These are phyloP conservation scores for Zonitis immaculata DNA, from an alignment of 2,888 invertebrate genomes.

Conservation along the genomic window DNA sequence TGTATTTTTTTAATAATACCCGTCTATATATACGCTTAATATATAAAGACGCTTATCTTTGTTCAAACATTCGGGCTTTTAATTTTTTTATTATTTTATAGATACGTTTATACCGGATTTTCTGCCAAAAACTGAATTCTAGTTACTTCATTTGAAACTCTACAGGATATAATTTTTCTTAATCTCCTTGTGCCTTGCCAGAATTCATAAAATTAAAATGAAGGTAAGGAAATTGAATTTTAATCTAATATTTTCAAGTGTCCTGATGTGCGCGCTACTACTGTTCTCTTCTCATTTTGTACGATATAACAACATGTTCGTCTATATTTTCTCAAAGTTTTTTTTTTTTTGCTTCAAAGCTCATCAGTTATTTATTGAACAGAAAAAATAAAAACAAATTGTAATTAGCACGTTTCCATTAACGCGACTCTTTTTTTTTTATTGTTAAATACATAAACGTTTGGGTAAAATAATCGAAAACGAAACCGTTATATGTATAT, in stretches of 20 bases:
- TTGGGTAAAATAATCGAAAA: not conserved
- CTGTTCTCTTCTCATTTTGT: not conserved
- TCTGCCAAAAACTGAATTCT: conserved; percentile 16
- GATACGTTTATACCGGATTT: too few relatives aligned
- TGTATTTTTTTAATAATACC: too few relatives aligned
- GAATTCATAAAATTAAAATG: conserved; percentile 24
- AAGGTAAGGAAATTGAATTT: conserved; percentile 24
- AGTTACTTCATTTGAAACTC: conserved; percentile 27
- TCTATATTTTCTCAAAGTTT: not conserved
- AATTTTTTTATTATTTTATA: conserved; percentile 6
- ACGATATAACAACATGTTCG: not conserved
- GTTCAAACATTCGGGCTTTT: conserved; percentile 17
- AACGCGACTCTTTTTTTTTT: too few relatives aligned
- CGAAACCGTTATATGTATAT: too few relatives aligned
- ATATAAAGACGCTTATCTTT: conserved; percentile 24
- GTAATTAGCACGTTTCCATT: not conserved
- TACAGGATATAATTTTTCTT: conserved; percentile 27
- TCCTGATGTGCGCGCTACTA: conserved; percentile 4
- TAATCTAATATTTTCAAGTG: conserved; percentile 24
- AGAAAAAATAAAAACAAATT: too few relatives aligned
- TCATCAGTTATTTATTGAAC: too few relatives aligned
- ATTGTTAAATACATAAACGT: too few relatives aligned
- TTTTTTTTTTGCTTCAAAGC: not conserved
- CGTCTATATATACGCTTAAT: conserved; percentile 11
- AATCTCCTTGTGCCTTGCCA: conserved; percentile 19